Base-by-base conservation (phyloP, 2,113 vertebrate species). In the Mungos mungo region DNA sequence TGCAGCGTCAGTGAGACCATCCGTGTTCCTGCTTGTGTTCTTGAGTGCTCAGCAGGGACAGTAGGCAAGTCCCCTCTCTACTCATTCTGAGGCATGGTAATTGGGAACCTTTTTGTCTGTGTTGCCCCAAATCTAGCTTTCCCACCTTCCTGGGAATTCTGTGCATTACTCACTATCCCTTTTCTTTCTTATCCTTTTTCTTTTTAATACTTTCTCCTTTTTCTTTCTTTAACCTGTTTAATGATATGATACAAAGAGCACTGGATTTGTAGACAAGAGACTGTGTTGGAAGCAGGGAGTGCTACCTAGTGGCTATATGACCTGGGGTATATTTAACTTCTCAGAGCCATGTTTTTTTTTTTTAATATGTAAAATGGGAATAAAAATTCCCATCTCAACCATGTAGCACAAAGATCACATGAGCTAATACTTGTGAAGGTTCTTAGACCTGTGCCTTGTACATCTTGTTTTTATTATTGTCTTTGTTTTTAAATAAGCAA, bases 401-500 rank as follows among this genome's bases (percentile, higher is more conserved):
- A 13, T 60, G 96, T 38, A 79, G 60, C 33, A 29, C 72, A 86
- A 47, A 92, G 15, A 72, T 84, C n/a, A 71, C 63, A 38, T 69
- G 76, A 88, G 33, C 27, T 84, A 93, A 66, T 71, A 52, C 7
- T 35, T 93, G 47, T 8, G 2, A 84, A 88, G 15, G 9, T 82
- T 81, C 57, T 60, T 71, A 82, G 77, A 66, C 16, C 2, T 85
- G 19, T 85, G 25, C n/a, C 18, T 81, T 23, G 83, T 18, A 71
- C 27, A 68, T 92, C n/a, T 88, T 85, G n/a, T 81, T 83, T 69
- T 88, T 66, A 87, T 82, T 92, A 31, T 60, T 92, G n/a, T 88
- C 92, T 89, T n/a, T 88, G 52, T 93, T 97, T 81, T 95, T 80
- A 91, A 95, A 84, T 66, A 83, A 76, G 29, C 29, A 88, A 15